Base-by-base conservation (phyloP, 2,888 invertebrate species). In the Drosophila neonasuta region DNA sequence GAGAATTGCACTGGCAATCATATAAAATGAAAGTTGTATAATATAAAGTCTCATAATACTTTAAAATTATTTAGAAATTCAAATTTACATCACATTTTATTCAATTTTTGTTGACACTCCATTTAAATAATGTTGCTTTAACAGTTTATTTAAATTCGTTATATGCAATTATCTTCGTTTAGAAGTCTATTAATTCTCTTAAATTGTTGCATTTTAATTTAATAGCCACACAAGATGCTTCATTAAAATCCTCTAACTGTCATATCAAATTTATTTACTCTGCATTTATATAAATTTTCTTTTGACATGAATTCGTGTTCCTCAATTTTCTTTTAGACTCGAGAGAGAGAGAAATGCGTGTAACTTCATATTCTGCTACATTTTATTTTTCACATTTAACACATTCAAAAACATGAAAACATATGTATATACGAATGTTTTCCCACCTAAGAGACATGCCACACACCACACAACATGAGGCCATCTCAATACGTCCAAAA, bases 381-480 rank as follows among this genome's bases (percentile, higher is more conserved):
- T 52, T 42, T 17, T 41, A 48, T 51, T 42, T 52, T 17, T 41
- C 44, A 20, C 9, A 39, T 57, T 54, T 54, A 13, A 50, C 32
- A 48, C 4, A 20, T 49, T 44, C 15, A 36, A 50, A 57, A 50
- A 57, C 46, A 56, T 54, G 29, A 4, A 57, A 57, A 77, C 44
- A 58, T 39, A 50, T 74, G 54, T 59, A 58, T 57, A 24, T 30
- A 60, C 57, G 72, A 29, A 45, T 77, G 72, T 76, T 74, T 79
- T 77, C 46, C 69, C 77, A 79, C 72, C 76, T 77, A 56, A 9
- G 45, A 63, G 68, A 77, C 79, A 76, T 73, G 79, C 78, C 79
- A 78, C 72, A 79, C 69, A 77, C 32, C 69, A 77, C 32, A 10
- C 36, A 36, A 74, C 74, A 68, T 64, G 76, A 57, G 65, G 56